Percentiles rank a stretch among this genome's conserved stretches.
Conservation (phyloP, 2,888 invertebrate species). For the Nomada fabriciana region DNA sequence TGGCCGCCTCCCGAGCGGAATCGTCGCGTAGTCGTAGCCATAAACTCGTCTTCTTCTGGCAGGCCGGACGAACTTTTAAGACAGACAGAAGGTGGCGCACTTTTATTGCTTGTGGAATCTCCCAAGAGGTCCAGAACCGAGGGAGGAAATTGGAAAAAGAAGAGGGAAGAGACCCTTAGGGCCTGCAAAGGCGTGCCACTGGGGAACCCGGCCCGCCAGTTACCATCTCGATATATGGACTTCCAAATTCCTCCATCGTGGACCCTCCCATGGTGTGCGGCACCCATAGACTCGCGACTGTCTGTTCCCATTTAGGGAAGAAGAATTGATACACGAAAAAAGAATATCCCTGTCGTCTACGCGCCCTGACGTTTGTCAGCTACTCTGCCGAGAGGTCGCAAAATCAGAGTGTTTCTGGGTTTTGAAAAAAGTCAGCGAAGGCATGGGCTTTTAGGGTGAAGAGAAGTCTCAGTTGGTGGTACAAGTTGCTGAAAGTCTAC, state of each 20-base stretch:
- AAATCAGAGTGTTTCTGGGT: neutral
- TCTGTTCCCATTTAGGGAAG: neutral
- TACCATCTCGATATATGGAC: conserved; percentile 63
- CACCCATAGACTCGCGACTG: neutral
- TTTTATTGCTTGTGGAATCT: conserved; percentile 65
- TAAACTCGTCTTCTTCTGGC: conserved; percentile 63
- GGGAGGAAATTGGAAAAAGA: conserved; percentile 65
- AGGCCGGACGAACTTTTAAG: conserved; percentile 66
- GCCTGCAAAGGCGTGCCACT: conserved; percentile 43
- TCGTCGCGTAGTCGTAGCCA: conserved; percentile 31
- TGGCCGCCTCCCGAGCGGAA: conserved; percentile 49
- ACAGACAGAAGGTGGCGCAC: conserved; percentile 64
- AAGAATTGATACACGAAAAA: conserved; percentile 18
- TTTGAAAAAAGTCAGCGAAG: neutral
- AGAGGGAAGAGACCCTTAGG: conserved; percentile 56
- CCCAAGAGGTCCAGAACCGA: conserved; percentile 44
- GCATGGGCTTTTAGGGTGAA: neutral
- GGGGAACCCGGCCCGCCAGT: conserved; percentile 42
- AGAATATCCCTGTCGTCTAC: conserved; percentile 13
- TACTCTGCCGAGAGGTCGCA: neutral
- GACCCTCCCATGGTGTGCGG: neutral
- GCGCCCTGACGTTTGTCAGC: conserved; percentile 1
- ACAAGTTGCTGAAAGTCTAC: neutral
- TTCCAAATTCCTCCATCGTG: conserved; percentile 56
- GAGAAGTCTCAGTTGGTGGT: neutral